Evolutionary conservation across 1,140 invertebrate genomes (phyloP).

Genomic region (Drosophila gunungcola): DNA sequence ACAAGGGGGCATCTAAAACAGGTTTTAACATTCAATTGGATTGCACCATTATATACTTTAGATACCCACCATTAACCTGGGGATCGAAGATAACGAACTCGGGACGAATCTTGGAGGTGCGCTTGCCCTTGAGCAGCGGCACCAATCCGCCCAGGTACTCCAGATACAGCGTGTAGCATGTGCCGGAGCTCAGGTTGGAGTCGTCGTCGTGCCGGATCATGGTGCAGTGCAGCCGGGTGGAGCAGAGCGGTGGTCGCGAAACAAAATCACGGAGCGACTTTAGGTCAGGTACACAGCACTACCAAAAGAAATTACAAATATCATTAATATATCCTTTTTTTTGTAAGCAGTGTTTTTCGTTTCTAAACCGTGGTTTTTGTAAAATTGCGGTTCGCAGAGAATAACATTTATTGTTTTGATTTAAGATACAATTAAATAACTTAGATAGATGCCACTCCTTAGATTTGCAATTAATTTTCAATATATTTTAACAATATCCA

Average conservation of each 20-base stretch:
- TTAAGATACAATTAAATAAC: too few species aligned
- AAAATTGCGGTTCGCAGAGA: too few species aligned
- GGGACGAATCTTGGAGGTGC: conserved; percentile 97
- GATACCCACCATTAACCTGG: conserved; percentile 89
- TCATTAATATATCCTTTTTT: too few species aligned
- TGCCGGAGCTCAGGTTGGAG: conserved; percentile 88
- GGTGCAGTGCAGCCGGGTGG: conserved; percentile 96
- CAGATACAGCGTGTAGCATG: conserved; percentile 97
- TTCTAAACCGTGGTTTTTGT: too few species aligned
- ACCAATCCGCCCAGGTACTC: conserved; percentile 98
- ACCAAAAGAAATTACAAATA: neutral
- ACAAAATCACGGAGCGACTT: conserved; percentile 96
- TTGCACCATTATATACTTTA: neutral
- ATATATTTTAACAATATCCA: too few species aligned
- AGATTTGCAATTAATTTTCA: too few species aligned
- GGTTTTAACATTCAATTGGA: neutral
- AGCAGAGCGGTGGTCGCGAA: conserved; percentile 93
- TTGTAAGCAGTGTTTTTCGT: too few species aligned
- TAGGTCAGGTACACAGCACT: conserved; percentile 97
- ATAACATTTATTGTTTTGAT: too few species aligned
- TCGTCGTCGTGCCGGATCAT: conserved; percentile 97
- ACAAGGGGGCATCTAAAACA: conserved; percentile 67
- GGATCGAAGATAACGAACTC: conserved; percentile 99
- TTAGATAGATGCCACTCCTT: too few species aligned
- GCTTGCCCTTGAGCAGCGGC: conserved; percentile 96